phyloP scores from a whole-genome alignment of 2,113 vertebrate genomes.

The Centropus unirufus region DNA sequence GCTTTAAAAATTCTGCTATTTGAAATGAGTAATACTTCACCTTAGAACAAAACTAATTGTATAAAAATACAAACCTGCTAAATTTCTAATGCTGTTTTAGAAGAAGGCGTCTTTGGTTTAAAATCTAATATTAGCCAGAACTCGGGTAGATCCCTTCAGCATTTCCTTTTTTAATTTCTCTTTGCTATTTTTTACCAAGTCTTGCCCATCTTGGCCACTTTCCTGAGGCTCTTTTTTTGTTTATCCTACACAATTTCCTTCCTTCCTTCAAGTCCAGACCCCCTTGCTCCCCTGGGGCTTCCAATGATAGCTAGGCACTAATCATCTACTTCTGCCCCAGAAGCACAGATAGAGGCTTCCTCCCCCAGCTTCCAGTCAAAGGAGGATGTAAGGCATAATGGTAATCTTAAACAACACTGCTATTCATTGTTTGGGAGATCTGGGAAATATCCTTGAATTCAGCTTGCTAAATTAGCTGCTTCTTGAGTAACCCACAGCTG shows the following conservation, averaged over 20 bases:
- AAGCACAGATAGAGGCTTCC: slow-evolving; percentile 65
- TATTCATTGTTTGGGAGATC: slow-evolving; percentile 68
- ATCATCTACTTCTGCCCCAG: slow-evolving; percentile 65
- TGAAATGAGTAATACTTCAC: neutral
- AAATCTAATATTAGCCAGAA: slow-evolving; percentile 46
- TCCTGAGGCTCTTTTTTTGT: slow-evolving; percentile 72
- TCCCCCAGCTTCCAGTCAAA: slow-evolving; percentile 59
- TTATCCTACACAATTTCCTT: slow-evolving; percentile 81
- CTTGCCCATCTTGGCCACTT: slow-evolving; percentile 67
- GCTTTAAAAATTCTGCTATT: neutral
- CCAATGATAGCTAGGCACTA: slow-evolving; percentile 71
- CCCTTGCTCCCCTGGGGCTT: slow-evolving; percentile 62
- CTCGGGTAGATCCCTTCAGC: slow-evolving; percentile 56
- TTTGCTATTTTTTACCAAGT: slow-evolving; percentile 41
- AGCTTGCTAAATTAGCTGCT: slow-evolving; percentile 68
- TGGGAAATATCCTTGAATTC: slow-evolving; percentile 73
- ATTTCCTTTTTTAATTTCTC: slow-evolving; percentile 69
- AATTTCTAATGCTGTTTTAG: slow-evolving; percentile 7
- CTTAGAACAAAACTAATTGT: neutral
- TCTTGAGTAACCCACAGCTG: slow-evolving; percentile 71
- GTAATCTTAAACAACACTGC: slow-evolving; percentile 71
- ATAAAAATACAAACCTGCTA: neutral
- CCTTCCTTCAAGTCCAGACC: slow-evolving; percentile 74
- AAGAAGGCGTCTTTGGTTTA: neutral
- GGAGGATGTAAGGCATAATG: slow-evolving; percentile 67